Percentiles rank a stretch among this genome's conserved stretches.
These are phyloP conservation scores for Carpatolechia fugitivella DNA, from an alignment of 2,888 invertebrate genomes.

Conservation along the genomic window DNA sequence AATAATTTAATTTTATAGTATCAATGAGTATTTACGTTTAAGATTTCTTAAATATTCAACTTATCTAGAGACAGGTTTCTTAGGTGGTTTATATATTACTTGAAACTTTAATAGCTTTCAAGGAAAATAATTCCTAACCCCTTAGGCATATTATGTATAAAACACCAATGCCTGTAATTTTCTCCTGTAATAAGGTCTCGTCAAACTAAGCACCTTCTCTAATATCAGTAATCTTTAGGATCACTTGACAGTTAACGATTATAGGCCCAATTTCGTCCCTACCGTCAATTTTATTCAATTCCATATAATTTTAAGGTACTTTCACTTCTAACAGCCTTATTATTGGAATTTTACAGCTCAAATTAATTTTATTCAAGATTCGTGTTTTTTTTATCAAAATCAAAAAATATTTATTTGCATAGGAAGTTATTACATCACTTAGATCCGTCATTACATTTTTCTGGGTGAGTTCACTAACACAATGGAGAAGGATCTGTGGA, in stretches of 20 bases:
- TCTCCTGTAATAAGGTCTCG: not conserved
- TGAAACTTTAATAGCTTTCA: not conserved
- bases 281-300: constrained; percentile 19
- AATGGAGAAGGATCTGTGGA: too few species aligned
- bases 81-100: not conserved
- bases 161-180: not conserved
- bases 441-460: too few species aligned
- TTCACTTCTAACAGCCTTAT: constrained; percentile 3
- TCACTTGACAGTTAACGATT: constrained; percentile 23
- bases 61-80: not conserved
- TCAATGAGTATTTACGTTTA: too few species aligned
- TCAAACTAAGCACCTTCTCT: not conserved
- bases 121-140: not conserved
- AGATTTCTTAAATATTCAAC: not conserved
- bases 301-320: not conserved
- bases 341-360: not conserved
- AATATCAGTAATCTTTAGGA: constrained; percentile 24
- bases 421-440: too few species aligned
- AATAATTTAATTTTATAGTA: too few species aligned
- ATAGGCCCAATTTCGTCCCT: constrained; percentile 22
- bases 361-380: too few species aligned
- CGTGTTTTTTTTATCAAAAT: too few species aligned
- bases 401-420: too few species aligned
- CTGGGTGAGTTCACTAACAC: too few species aligned
- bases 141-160: not conserved